Conservation (phyloP, 2,888 invertebrate species). For the Gerris lacustris region DNA sequence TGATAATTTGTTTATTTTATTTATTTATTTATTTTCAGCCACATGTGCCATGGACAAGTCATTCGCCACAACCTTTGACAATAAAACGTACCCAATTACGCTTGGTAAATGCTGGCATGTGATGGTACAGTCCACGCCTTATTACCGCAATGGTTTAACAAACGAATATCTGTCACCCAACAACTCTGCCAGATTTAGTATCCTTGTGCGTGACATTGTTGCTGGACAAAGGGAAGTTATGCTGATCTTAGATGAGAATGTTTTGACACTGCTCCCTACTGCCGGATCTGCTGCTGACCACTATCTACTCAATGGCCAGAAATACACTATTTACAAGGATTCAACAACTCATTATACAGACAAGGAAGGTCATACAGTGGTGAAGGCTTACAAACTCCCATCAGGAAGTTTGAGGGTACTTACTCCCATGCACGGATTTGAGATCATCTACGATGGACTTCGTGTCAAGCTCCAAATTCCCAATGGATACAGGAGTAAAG, state of each 20-base stretch:
- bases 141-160: slow-evolving; percentile 13
- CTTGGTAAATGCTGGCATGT: slow-evolving; percentile 47
- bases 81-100: slow-evolving; percentile 45
- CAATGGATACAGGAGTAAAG: slow-evolving; percentile 25
- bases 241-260: slow-evolving; percentile 38
- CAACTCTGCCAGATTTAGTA: slow-evolving; percentile 21
- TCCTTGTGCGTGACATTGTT: slow-evolving; percentile 35
- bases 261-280: slow-evolving; percentile 35
- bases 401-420: slow-evolving; percentile 36
- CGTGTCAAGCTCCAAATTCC: slow-evolving; percentile 38
- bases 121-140: slow-evolving; percentile 20
- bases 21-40: slow-evolving; percentile 39
- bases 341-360: slow-evolving; percentile 38
- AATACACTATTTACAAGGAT: slow-evolving; percentile 33
- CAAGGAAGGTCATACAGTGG: slow-evolving; percentile 1
- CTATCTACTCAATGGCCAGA: slow-evolving; percentile 32
- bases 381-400: neutral
- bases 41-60: slow-evolving; percentile 50
- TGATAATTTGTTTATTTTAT: too few species aligned
- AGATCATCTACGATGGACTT: slow-evolving; percentile 47
- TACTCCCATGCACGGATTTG: slow-evolving; percentile 38
- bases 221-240: slow-evolving; percentile 36
- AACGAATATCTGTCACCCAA: neutral
- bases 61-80: slow-evolving; percentile 51
- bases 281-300: slow-evolving; percentile 28